Base-by-base conservation (phyloP, 2,888 invertebrate genomes). In the Selenia dentaria region DNA sequence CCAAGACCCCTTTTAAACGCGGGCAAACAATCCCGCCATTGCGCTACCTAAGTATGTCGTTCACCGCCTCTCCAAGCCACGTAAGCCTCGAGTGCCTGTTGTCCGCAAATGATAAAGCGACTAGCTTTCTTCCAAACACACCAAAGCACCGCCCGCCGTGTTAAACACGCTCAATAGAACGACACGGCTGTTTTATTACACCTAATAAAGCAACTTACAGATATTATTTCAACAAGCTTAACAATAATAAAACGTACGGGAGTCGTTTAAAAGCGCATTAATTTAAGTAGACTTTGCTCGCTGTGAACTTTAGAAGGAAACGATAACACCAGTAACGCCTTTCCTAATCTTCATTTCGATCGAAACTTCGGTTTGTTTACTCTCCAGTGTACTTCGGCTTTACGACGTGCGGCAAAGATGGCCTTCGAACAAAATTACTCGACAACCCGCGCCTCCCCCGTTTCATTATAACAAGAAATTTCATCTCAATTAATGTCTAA, bases 401-500 rank as follows among this genome's bases (percentile, higher is more conserved):
- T 70, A 68, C 71, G 72, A 74, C 66, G 70, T 74, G 67, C 73
- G 70, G 62, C 64, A 54, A 67, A 70, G 75, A 75, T 77, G 77
- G 72, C 79, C 78, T 80, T 78, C 75, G 64, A 73, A 74, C 67
- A 63, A 83, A 80, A 83, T 86, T 80, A 80, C 74, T 72, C 66
- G 67, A 72, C 70, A 72, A 65, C 61, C 62, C 54, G 62, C 58
- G 55, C 62, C 65, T 70, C 68, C 59, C 68, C 59, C 69, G 67
- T 80, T 85, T 82, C 77, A 80, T 86, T 82, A 83, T 80, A 84
- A 79, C 83, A 79, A 83, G 86, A 88, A 88, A 86, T 88, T 89
- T 87, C 84, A 83, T 87, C 88, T 83, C 90, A 87, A 90, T 89
- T 88, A 89, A 89, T 87, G 89, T 89, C 89, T 85, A 82, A 86